A percentile compares a stretch with the other conserved stretches of the same genome.
phyloP scores from a whole-genome alignment of 1,140 invertebrate species.

The Brachionus sp. region DNA sequence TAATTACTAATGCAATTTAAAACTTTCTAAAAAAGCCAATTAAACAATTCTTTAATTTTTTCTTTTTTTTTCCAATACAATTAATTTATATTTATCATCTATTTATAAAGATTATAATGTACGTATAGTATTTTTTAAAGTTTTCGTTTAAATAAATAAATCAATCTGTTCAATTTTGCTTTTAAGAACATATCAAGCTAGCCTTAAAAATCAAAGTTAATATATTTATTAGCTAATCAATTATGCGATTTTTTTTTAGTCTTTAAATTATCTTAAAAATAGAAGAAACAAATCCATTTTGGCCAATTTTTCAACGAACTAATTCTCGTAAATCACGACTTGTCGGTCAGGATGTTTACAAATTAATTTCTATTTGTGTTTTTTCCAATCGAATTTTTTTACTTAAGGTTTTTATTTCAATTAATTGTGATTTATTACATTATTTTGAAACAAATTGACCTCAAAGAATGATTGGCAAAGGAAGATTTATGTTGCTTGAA shows the following conservation, averaged over 20 bases:
- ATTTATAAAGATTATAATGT: neutral
- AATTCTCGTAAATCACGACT: neutral
- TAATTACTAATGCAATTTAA: too few relatives aligned
- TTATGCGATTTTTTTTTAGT: neutral
- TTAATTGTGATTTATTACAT: constrained; percentile 11
- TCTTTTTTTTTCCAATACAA: too few relatives aligned
- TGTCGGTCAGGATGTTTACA: neutral
- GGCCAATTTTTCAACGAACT: neutral
- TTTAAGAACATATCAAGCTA: neutral
- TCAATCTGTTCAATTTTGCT: neutral
- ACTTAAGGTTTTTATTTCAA: neutral
- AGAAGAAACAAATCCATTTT: neutral
- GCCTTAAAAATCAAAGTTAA: neutral
- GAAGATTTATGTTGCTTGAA: neutral
- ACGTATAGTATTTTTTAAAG: too few relatives aligned
- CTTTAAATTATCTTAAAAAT: neutral
- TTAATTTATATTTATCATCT: too few relatives aligned
- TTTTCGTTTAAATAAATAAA: neutral
- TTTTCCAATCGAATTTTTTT: neutral
- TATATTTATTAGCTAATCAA: neutral
- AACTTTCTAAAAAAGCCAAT: too few relatives aligned
- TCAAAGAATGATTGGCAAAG: neutral
- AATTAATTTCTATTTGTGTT: neutral
- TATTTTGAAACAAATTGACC: neutral
- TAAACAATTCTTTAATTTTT: too few relatives aligned